Evolutionary conservation across 1,140 invertebrate genomes (phyloP), one percentile per base, ranked within the genome.

Genomic region (Matsumurasca onukii): DNA sequence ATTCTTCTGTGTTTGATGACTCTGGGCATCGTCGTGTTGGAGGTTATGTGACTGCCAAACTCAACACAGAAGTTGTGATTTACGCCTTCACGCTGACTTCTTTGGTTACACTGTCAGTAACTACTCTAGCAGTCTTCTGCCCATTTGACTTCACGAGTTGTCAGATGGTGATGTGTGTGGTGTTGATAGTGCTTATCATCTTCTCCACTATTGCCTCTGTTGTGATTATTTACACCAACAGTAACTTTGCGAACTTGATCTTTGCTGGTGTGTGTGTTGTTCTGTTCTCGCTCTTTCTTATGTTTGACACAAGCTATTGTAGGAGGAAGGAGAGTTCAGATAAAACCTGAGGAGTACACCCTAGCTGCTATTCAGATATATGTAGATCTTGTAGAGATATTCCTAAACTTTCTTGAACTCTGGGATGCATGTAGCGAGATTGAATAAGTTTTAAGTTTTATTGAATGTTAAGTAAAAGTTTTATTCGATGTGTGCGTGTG

Each of bases 281-380:
- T 63, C 49, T 69, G 5, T 63, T 68, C n/a, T 77, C 78, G 31
- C 78, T 86, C 83, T 90, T 86, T 73, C 76, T 90, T 67, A 83
- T 86, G 48, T 86, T 84, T 73, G 87, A 91, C 73, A 85, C 89
- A 90, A 79, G 82, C 85, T 76, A 82, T 90, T 3, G 82, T 90
- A 76, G 89, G 89, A 55, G 88, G 87, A 20, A 79, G 82, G 64
- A 86, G 84, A 72, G 80, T 85, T 70, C 82, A 87, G 72, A 69
- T 90, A 63, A 81, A 77, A 64, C 84, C 87, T 0, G 87, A 91
- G 74, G 89, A 91, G 73, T 82, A 88, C 72, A 79, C 89, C 31
- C 83, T 81, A 71, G 87, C 83, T 24, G 83, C 86, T n/a, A 78
- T 86, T 1, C 81, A 84, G 73, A 78, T 89, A 30, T 89, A 88